Evolutionary conservation across 2,113 vertebrate species (phyloP).

Genomic region (Numida meleagris): DNA sequence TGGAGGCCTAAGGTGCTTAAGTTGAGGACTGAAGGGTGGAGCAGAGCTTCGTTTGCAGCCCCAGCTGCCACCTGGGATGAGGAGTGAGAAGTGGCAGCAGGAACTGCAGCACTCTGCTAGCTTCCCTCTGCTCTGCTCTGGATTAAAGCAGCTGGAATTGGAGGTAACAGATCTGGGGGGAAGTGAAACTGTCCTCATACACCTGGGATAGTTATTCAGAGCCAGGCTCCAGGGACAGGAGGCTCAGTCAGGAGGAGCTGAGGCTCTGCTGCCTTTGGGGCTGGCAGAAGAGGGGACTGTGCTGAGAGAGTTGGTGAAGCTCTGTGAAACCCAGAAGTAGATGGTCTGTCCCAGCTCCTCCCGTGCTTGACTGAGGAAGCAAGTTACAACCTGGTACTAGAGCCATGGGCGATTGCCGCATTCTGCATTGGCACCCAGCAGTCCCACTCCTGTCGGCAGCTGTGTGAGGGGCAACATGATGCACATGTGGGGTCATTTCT

Average conservation of each 20-base stretch:
- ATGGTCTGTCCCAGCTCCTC: neutral
- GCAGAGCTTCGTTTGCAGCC: neutral
- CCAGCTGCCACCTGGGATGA: accelerated
- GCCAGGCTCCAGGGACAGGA: neutral
- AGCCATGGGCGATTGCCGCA: accelerated
- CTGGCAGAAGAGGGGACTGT: neutral
- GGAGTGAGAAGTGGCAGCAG: neutral
- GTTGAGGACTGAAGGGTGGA: neutral
- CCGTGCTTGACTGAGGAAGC: accelerated
- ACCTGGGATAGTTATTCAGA: neutral
- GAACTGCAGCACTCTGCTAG: neutral
- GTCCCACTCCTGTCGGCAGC: neutral
- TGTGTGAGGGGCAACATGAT: neutral
- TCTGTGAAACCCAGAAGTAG: neutral
- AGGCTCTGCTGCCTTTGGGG: neutral
- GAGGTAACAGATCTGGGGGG: neutral
- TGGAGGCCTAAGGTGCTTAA: neutral
- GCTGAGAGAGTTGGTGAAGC: neutral
- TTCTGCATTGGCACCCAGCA: neutral
- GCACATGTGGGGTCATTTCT: accelerated
- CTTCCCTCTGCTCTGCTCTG: neutral
- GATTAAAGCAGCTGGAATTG: neutral
- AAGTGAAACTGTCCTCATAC: neutral
- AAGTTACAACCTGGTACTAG: neutral
- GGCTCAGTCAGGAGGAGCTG: neutral